A percentile compares a stretch with the other conserved stretches of the same genome.
Evolutionary conservation across 1,140 invertebrate species (phyloP).

Genomic region (Sitodiplosis mosellana): DNA sequence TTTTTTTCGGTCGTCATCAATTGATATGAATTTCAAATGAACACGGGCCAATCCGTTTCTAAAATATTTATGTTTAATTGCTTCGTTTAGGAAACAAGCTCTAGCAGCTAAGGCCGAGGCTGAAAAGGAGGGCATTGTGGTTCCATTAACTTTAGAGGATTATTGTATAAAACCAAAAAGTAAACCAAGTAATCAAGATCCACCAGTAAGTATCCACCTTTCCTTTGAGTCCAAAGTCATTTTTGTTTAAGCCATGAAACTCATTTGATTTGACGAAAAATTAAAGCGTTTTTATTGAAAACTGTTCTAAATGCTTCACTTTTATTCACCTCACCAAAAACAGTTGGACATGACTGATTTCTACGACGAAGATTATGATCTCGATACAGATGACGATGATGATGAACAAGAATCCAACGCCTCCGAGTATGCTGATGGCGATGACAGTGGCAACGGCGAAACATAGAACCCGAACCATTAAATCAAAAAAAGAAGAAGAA

Average conservation of each 20-base stretch:
- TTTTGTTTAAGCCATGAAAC: neutral
- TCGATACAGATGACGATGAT: conserved; percentile 57
- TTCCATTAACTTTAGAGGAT: conserved; percentile 94
- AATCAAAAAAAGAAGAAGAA: neutral
- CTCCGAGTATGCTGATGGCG: conserved; percentile 11
- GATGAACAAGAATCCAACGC: conserved; percentile 32
- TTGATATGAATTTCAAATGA: no score
- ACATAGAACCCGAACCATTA: conserved; percentile 12
- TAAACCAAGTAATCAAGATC: conserved; percentile 55
- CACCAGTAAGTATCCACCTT: conserved; percentile 24
- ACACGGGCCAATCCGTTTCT: no score
- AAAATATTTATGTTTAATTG: conserved; percentile 1
- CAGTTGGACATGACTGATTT: conserved; percentile 77
- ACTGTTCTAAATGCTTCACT: neutral
- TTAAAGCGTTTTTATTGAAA: neutral
- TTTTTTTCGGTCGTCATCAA: no score
- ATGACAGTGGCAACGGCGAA: conserved; percentile 24
- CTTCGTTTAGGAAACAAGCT: conserved; percentile 76
- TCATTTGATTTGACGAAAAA: neutral
- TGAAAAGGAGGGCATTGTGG: conserved; percentile 88
- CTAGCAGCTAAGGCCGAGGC: conserved; percentile 84
- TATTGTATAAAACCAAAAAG: conserved; percentile 87
- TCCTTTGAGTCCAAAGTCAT: neutral
- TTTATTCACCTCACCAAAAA: no score
- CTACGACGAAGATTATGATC: conserved; percentile 79